phyloP scores from a whole-genome alignment of 2,113 vertebrate species.

The Octodon degus region DNA sequence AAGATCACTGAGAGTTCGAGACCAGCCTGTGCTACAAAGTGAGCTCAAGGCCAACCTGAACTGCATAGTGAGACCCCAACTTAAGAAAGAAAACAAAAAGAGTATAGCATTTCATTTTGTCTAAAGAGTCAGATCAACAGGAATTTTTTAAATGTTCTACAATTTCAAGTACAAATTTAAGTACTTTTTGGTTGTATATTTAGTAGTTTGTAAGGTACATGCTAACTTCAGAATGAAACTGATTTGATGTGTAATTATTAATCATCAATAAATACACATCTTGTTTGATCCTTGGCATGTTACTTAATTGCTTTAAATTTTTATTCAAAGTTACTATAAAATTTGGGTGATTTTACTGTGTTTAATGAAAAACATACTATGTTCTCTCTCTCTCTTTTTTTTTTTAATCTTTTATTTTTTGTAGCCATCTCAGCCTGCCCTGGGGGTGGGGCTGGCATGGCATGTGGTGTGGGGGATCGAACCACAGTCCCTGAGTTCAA shows the following conservation, averaged over 20 bases:
- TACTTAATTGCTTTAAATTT: slow-evolving; percentile 27
- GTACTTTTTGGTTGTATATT: not conserved
- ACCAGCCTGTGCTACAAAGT: no score
- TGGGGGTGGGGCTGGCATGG: no score
- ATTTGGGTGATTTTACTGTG: not conserved
- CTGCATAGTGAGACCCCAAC: no score
- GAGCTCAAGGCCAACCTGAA: no score
- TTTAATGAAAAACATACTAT: slow-evolving; percentile 55
- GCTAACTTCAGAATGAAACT: slow-evolving; percentile 55
- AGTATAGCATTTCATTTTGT: slow-evolving; percentile 5
- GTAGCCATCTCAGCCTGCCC: no score
- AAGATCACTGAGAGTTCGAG: no score
- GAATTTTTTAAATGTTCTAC: slow-evolving; percentile 38
- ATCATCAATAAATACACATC: not conserved
- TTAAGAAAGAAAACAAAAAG: not conserved
- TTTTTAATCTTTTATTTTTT: no score
- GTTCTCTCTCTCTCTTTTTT: not conserved
- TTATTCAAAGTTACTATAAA: slow-evolving; percentile 13
- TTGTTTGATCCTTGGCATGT: not conserved
- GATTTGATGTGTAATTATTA: not conserved
- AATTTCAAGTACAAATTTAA: slow-evolving; percentile 6
- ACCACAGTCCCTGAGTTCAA: no score
- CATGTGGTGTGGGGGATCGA: no score
- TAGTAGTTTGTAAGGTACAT: not conserved
- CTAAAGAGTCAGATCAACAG: slow-evolving; percentile 6